These are phyloP conservation scores for Calliopsis andreniformis DNA, from an alignment of 1,140 invertebrate species.

Conservation along the genomic window DNA sequence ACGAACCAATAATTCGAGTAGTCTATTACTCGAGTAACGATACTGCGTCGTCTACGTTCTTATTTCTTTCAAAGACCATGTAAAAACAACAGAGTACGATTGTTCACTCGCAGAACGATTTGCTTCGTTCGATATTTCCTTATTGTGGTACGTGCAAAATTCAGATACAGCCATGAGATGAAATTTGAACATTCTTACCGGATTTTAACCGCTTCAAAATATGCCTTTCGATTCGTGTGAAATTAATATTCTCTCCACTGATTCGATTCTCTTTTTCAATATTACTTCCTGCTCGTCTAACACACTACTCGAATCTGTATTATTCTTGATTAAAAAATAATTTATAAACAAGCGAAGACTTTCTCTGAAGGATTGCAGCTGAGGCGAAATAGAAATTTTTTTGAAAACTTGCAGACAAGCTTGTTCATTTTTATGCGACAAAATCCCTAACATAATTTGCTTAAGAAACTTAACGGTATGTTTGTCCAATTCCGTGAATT, in stretches of 20 bases:
- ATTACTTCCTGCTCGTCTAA: constrained; percentile 81
- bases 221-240: constrained; percentile 62
- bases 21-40: too few species aligned
- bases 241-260: constrained; percentile 83
- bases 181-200: too few species aligned
- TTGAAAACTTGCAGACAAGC: constrained; percentile 85
- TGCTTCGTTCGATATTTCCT: too few species aligned
- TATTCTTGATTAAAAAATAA: constrained; percentile 89
- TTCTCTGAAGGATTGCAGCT: constrained; percentile 88
- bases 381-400: constrained; percentile 84
- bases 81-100: too few species aligned
- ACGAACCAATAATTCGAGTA: neutral
- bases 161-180: too few species aligned
- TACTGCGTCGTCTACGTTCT: too few species aligned
- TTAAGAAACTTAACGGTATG: constrained; percentile 86
- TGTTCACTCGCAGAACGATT: too few species aligned
- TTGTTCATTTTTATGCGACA: constrained; percentile 84
- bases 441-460: constrained; percentile 86
- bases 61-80: too few species aligned
- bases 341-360: constrained; percentile 89
- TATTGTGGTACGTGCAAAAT: too few species aligned
- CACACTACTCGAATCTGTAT: constrained; percentile 79
- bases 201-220: constrained; percentile 63
- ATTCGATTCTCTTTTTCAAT: constrained; percentile 81
- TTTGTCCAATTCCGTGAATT: constrained; percentile 90